phyloP scores from a whole-genome alignment of 2,797 vertebrate genomes.

The Lagocephalus sceleratus region DNA sequence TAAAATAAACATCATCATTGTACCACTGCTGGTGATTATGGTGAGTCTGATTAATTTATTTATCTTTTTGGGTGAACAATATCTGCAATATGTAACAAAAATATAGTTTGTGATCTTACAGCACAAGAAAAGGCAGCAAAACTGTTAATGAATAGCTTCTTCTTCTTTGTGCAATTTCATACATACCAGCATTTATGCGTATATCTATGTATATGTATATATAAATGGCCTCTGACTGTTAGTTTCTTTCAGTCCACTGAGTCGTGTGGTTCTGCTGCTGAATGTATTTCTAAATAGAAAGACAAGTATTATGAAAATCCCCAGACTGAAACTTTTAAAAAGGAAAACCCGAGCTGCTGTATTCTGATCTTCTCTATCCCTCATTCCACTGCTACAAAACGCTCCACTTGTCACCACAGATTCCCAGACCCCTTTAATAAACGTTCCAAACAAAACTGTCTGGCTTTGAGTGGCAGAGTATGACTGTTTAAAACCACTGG shows the following conservation, averaged over 20 bases:
- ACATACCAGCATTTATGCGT: too few species aligned
- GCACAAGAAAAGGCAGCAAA: too few species aligned
- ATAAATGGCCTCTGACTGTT: conserved; percentile 41
- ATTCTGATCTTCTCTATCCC: conserved; percentile 53
- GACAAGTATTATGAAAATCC: conserved; percentile 55
- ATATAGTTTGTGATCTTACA: too few species aligned
- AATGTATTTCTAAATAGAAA: conserved; percentile 40
- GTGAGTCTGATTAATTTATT: too few species aligned
- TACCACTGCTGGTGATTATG: conserved; percentile 16
- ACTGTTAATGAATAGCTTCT: too few species aligned
- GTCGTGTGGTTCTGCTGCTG: conserved; percentile 5
- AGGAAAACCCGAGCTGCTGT: conserved; percentile 47
- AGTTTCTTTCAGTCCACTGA: conserved; percentile 30
- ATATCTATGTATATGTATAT: conserved; percentile 49
- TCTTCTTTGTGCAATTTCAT: too few species aligned
- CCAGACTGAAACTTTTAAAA: conserved; percentile 65
- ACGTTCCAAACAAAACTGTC: conserved; percentile 67
- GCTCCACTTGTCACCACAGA: conserved; percentile 71
- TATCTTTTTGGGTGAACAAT: too few species aligned
- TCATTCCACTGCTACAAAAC: conserved; percentile 63
- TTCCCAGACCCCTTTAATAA: conserved; percentile 74
- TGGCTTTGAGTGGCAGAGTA: conserved; percentile 76
- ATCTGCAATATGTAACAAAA: too few species aligned
- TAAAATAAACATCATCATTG: too few species aligned
- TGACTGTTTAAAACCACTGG: conserved; percentile 74